These are phyloP conservation scores for Drosophila carrolli DNA, from an alignment of 1,140 invertebrate genomes.

Conservation along the genomic window DNA sequence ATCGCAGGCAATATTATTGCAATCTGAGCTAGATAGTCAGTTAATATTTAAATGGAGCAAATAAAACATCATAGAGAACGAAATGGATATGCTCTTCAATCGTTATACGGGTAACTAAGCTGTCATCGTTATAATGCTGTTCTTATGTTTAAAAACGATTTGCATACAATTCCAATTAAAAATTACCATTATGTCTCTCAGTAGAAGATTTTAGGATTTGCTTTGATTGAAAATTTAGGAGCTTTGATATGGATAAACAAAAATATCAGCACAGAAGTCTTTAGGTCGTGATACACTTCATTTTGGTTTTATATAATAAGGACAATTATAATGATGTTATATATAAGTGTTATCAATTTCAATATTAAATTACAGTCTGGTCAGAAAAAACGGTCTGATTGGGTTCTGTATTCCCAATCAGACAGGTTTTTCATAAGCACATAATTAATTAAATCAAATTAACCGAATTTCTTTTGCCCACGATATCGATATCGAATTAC, in stretches of 20 bases:
- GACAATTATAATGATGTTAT: neutral
- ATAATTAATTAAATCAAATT: constrained; percentile 14
- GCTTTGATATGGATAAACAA: too few relatives aligned
- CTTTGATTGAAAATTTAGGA: too few relatives aligned
- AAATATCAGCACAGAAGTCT: too few relatives aligned
- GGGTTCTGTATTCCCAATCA: neutral
- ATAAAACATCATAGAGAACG: constrained; percentile 17
- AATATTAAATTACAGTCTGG: neutral
- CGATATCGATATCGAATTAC: constrained; percentile 17
- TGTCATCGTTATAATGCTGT: neutral
- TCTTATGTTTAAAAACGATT: neutral
- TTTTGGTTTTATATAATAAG: neutral
- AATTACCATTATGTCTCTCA: neutral
- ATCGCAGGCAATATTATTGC: constrained; percentile 24
- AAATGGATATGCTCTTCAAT: constrained; percentile 25
- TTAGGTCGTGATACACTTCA: too few relatives aligned
- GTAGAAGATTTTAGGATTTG: too few relatives aligned
- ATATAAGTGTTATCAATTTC: neutral
- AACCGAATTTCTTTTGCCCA: constrained; percentile 8
- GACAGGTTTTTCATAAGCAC: neutral
- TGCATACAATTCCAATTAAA: neutral
- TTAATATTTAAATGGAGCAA: constrained; percentile 36
- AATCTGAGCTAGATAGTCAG: constrained; percentile 31
- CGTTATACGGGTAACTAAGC: neutral
- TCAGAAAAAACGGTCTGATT: neutral